phyloP scores from a whole-genome alignment of 2,888 invertebrate species.

The Agrenia bidenticulata region DNA sequence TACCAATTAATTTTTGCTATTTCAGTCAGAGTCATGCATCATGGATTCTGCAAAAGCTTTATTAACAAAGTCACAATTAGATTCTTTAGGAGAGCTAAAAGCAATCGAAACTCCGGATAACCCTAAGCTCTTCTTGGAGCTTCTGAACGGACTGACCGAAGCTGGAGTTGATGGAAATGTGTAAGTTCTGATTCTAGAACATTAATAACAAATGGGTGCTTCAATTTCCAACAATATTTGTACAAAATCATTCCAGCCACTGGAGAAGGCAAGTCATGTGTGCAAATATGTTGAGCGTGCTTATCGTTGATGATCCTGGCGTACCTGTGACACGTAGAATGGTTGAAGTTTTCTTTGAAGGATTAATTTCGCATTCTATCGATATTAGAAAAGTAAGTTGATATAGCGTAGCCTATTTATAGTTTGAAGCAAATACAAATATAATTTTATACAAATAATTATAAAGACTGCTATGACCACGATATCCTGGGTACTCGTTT shows the following conservation, averaged over 20 bases:
- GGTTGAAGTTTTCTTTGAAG: constrained; percentile 46
- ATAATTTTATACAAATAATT: constrained; percentile 3
- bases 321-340: constrained; percentile 38
- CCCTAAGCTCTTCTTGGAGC: constrained; percentile 24
- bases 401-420: background rate
- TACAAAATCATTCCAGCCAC: constrained; percentile 37
- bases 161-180: constrained; percentile 38
- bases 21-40: constrained; percentile 30
- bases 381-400: constrained; percentile 47
- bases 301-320: constrained; percentile 45
- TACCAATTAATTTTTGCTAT: background rate
- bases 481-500: constrained; percentile 42
- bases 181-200: constrained; percentile 25
- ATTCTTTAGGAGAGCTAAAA: constrained; percentile 23
- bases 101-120: constrained; percentile 38
- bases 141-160: constrained; percentile 36
- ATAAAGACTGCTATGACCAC: constrained; percentile 46
- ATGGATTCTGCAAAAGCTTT: constrained; percentile 28
- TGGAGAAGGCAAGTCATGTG: constrained; percentile 51
- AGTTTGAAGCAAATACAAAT: background rate
- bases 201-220: constrained; percentile 13
- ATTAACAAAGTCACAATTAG: constrained; percentile 26
- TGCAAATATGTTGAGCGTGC: constrained; percentile 48
- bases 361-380: constrained; percentile 45
- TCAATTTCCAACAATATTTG: background rate